phyloP scores from a whole-genome alignment of 2,113 vertebrate genomes.

The Geococcyx californianus region DNA sequence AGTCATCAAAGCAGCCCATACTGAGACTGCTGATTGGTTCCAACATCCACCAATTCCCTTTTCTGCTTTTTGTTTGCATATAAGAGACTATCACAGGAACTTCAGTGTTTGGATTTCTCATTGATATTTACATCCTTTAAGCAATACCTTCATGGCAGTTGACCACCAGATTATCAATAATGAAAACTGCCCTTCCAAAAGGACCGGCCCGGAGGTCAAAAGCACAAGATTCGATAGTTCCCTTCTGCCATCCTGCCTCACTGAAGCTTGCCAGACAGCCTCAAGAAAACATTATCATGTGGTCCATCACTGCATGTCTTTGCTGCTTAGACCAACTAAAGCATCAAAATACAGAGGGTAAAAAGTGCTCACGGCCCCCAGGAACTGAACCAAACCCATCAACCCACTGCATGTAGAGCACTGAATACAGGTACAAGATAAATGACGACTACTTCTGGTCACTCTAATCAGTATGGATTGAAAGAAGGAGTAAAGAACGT shows the following conservation, averaged over 20 bases:
- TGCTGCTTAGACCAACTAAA: background rate
- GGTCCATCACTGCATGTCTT: background rate
- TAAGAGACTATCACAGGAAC: background rate
- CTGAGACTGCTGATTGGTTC: background rate
- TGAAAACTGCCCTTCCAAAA: background rate
- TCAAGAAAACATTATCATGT: background rate
- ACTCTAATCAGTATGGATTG: background rate
- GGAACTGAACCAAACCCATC: background rate
- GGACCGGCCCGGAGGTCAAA: background rate
- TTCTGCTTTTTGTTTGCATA: slow-evolving; percentile 17
- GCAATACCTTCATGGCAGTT: background rate
- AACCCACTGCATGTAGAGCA: background rate
- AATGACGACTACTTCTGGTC: background rate
- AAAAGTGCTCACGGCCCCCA: background rate
- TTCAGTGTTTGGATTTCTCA: background rate
- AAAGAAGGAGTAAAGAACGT: background rate
- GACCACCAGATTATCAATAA: background rate
- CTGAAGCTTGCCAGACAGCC: background rate
- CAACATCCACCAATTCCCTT: background rate
- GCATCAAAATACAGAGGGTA: background rate
- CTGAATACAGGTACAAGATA: background rate
- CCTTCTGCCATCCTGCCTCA: background rate
- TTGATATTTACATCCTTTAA: slow-evolving; percentile 1
- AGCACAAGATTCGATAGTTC: background rate
- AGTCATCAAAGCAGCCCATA: background rate